Base-by-base conservation (phyloP, 1,140 invertebrate species). In the Tetramorium simillimum region DNA sequence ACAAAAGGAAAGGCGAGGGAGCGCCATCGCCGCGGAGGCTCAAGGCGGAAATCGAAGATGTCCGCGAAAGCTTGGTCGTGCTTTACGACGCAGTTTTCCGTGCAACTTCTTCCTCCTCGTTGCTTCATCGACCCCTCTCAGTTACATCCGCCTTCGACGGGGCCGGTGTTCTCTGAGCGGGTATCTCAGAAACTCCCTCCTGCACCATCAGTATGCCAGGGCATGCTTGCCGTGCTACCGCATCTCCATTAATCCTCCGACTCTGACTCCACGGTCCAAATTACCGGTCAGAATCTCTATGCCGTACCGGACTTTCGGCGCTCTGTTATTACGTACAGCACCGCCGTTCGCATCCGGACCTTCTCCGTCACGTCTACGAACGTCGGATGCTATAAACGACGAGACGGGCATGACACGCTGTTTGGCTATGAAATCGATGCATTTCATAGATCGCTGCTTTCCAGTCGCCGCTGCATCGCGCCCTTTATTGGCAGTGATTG, bases 401-500 rank as follows among this genome's bases (percentile, higher is more conserved):
- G 77, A 70, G 69, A 62, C 69, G 80, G 56, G 51, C 80, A 58
- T 73, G 67, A 73, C 80, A 60, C 69, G 80, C 80, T 75, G 80
- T 84, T 84, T 84, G 69, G 69, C 56, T 84, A 60, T 60, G 80
- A 84, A 84, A 84, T 84, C 80, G 80, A 84, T 75, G 69, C 69
- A 60, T 84, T 84, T 75, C 80, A 84, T 84, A 84, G 80, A 84
- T 84, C 80, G 69, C 69, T 73, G 80, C 80, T 46, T 69, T 46
- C 53, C 80, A 60, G 51, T 82, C 80, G 69, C 40, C 40, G 69
- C 53, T 24, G 80, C 69, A 75, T 75, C 70, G 69, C 80, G 80
- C 53, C 80, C 69, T 84, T 81, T 84, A 84, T 84, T 84, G 80
- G 69, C 80, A 84, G 80, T 84, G 80, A 84, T 84, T 73, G 80